Evolutionary conservation across 1,140 invertebrate genomes (phyloP), one percentile per base, ranked within the genome.

Genomic region (Drosophila subpulchrella): DNA sequence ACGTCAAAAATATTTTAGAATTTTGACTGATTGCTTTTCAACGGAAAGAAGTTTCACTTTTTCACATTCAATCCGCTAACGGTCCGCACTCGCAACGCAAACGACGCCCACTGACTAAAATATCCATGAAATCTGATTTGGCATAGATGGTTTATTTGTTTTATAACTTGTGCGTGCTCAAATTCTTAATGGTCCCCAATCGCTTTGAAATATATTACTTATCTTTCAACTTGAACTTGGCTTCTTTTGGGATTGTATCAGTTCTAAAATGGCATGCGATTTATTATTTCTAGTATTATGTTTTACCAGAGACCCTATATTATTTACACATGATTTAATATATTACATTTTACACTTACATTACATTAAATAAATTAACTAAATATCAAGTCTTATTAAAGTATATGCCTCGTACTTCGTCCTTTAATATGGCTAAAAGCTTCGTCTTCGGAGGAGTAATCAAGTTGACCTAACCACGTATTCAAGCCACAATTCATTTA

Each of bases 121-220:
- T 32, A 66, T 71, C 8, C 75, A 72, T 76, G 41, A 81, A 47
- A 65, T 79, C 42, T 51, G 56, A 68, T 81, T 88, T 70, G 81
- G 66, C 13, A 20, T 24, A 65, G 77, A 68, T 78, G 51, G 53
- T 66, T 79, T 78, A 66, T 68, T 79, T 46, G 56, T 65, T 84
- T 68, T 73, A 88, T 73, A 48, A 66, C 39, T 48, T 13, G 48
- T n/a, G 61, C 82, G 82, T 60, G 70, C 27, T 57, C 8, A 67
- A 66, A 51, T 72, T 85, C 63, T 70, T 71, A 86, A 85, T 86
- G 48, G 72, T 13, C 39, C 10, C 4, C 34, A 62, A 60, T 54
- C 27, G 30, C n/a, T 57, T 20, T 6, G 24, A 30, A 54, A 47
- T 32, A 36, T 15, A 47, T 20, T 38, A 36, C 20, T 24, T 57